A percentile compares a stretch with the other conserved stretches of the same genome.
phyloP scores from a whole-genome alignment of 2,888 invertebrate genomes.

The Bombyx huttoni region DNA sequence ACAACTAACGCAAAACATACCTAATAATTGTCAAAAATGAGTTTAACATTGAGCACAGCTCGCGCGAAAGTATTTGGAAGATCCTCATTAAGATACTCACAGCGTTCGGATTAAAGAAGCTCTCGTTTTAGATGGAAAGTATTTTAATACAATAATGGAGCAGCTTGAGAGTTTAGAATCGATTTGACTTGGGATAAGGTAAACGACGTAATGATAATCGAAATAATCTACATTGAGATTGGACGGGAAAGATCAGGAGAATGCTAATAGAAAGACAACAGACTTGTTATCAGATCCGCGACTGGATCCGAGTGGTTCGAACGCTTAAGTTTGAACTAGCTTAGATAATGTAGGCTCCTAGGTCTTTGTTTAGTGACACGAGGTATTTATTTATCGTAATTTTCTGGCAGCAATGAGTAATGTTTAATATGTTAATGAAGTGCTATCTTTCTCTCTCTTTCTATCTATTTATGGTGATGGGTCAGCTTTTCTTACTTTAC shows the following conservation, averaged over 20 bases:
- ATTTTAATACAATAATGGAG: background rate
- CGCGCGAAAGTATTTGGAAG: background rate
- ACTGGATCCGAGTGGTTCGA: slow-evolving; percentile 34
- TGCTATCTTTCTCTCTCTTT: no score
- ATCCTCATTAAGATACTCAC: background rate
- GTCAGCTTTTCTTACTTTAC: no score
- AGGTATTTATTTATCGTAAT: no score
- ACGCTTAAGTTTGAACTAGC: slow-evolving; percentile 6
- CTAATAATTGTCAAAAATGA: no score
- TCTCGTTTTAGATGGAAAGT: background rate
- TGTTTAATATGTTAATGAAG: no score
- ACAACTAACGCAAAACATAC: no score
- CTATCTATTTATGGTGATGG: no score
- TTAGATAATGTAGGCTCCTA: background rate
- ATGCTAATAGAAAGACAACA: slow-evolving; percentile 45
- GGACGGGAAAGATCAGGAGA: slow-evolving; percentile 16
- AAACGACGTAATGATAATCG: slow-evolving; percentile 23
- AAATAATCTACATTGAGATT: slow-evolving; percentile 34
- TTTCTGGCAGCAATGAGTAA: no score
- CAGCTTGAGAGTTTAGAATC: slow-evolving; percentile 18
- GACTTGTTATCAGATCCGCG: slow-evolving; percentile 30
- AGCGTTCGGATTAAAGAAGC: background rate
- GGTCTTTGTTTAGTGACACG: background rate
- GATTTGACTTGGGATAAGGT: slow-evolving; percentile 19
- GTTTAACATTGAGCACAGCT: background rate